Conservation (phyloP, 2,113 vertebrate species). For the Hipposideros armiger region DNA sequence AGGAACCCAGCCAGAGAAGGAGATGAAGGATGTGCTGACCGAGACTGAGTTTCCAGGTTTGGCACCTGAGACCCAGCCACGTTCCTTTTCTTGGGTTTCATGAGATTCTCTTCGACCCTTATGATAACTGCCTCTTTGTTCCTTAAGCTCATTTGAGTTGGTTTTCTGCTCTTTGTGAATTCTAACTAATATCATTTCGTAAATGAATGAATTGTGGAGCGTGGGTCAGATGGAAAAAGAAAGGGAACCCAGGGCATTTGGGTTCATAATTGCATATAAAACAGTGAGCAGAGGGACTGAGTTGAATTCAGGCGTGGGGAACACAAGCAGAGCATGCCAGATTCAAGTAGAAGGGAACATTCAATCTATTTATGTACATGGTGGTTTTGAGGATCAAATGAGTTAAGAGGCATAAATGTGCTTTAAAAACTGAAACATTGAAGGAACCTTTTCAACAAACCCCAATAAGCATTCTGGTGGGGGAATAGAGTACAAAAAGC, state of each 20-base stretch:
- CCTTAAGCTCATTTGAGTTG: slow-evolving; percentile 28
- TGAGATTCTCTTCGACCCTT: slow-evolving; percentile 18
- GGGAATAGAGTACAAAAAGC: background rate
- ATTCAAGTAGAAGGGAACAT: background rate
- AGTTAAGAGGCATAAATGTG: background rate
- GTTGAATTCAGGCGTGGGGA: background rate
- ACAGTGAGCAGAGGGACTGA: background rate
- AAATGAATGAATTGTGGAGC: slow-evolving; percentile 32
- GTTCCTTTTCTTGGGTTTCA: background rate
- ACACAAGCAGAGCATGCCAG: background rate
- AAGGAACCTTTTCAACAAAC: slow-evolving; percentile 34
- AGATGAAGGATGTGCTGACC: background rate
- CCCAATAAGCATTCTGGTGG: slow-evolving; percentile 11
- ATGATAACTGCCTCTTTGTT: background rate
- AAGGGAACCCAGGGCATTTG: background rate
- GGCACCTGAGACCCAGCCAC: background rate
- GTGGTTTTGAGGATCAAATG: slow-evolving; percentile 53
- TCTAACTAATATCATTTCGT: slow-evolving; percentile 45
- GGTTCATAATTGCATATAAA: background rate
- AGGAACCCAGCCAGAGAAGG: background rate
- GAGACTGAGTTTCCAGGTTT: background rate
- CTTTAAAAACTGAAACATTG: slow-evolving; percentile 46
- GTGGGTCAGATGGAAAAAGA: slow-evolving; percentile 12
- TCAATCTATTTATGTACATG: background rate
- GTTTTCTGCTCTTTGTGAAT: slow-evolving; percentile 44